Conservation (phyloP, 1,140 invertebrate genomes). For the Diachasmimorpha longicaudata region DNA sequence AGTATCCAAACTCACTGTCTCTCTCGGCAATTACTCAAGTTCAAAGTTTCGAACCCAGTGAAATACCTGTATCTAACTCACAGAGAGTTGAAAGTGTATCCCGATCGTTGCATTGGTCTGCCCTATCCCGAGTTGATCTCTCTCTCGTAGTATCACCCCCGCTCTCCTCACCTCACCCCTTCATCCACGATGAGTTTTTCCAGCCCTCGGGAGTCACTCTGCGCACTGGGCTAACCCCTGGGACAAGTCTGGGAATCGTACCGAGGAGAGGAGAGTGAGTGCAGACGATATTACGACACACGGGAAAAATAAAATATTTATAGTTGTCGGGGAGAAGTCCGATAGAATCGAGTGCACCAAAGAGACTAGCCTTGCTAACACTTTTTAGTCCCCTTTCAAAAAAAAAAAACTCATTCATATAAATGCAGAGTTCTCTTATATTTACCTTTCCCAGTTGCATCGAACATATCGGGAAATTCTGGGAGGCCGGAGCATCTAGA, state of each 20-base stretch:
- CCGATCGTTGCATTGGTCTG: neutral
- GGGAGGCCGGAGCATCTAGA: neutral
- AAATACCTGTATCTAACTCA: slow-evolving; percentile 2
- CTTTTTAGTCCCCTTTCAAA: neutral
- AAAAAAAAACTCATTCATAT: slow-evolving; percentile 1
- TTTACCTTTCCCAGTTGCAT: neutral
- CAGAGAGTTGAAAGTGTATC: slow-evolving; percentile 1
- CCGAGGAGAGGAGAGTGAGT: neutral
- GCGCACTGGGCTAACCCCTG: neutral
- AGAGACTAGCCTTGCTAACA: neutral
- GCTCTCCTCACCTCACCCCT: neutral
- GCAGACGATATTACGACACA: slow-evolving; percentile 17
- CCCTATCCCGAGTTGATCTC: neutral
- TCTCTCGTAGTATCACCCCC: neutral
- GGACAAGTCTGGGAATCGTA: neutral
- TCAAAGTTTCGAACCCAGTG: slow-evolving; percentile 39
- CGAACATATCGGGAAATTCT: neutral
- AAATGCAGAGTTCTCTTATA: slow-evolving; percentile 3
- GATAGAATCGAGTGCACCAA: slow-evolving; percentile 12
- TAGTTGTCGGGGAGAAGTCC: neutral
- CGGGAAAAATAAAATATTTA: slow-evolving; percentile 21
- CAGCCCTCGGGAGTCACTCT: neutral
- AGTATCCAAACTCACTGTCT: slow-evolving; percentile 13
- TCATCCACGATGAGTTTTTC: slow-evolving; percentile 15
- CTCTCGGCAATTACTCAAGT: slow-evolving; percentile 41